Percentiles rank a stretch among this genome's conserved stretches.
Conservation (phyloP, 2,797 vertebrate species). For the Pygocentrus nattereri region DNA sequence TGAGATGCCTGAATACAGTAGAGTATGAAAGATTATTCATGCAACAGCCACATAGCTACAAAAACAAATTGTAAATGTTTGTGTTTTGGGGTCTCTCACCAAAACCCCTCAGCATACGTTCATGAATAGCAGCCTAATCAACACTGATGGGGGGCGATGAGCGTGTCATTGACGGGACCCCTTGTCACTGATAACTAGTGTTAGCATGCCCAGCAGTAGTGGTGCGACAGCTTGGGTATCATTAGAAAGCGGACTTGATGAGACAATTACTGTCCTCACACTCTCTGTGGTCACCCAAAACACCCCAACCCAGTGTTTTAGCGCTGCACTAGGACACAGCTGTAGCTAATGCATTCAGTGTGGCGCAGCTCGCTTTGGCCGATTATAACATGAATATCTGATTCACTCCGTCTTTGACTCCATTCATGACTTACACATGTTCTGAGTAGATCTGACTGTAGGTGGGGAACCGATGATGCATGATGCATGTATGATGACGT, state of each 20-base stretch:
- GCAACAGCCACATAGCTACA: too few species aligned
- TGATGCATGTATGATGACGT: too few species aligned
- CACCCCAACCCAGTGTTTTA: constrained; percentile 29
- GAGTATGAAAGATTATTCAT: too few species aligned
- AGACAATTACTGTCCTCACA: constrained; percentile 31
- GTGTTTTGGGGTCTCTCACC: neutral
- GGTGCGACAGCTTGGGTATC: constrained; percentile 46
- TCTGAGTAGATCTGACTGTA: neutral
- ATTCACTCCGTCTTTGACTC: neutral
- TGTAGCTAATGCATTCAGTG: constrained; percentile 17
- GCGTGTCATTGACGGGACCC: constrained; percentile 11
- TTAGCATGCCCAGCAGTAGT: constrained; percentile 22
- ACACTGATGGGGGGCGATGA: neutral
- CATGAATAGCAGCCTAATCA: neutral
- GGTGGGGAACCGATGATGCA: too few species aligned
- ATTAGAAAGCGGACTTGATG: constrained; percentile 27
- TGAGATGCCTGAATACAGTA: too few species aligned
- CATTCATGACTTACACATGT: neutral
- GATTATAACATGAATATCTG: neutral
- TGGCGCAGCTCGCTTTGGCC: neutral
- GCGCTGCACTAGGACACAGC: constrained; percentile 26
- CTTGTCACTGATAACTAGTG: constrained; percentile 28
- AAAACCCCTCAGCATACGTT: neutral
- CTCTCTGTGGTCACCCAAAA: constrained; percentile 19
- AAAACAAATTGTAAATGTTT: neutral